Evolutionary conservation across 2,113 vertebrate genomes (phyloP).

Genomic region (Vulpes ferrilata): DNA sequence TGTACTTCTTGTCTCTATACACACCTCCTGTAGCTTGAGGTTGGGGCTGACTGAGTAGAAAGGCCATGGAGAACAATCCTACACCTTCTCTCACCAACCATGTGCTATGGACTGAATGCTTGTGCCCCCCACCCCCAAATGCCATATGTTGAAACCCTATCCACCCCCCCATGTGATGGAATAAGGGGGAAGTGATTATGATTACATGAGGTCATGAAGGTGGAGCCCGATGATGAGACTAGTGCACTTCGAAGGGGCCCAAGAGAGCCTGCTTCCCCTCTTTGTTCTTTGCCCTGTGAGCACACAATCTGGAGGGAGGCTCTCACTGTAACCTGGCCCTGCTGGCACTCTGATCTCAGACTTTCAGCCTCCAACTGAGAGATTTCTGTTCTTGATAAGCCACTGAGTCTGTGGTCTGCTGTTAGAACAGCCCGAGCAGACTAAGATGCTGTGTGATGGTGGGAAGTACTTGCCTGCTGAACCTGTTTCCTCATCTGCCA

Average conservation of each 20-base stretch:
- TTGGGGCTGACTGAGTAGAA: rapidly evolving
- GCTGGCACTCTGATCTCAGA: no score
- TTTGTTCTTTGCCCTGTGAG: not conserved
- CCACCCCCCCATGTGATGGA: not conserved
- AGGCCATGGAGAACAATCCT: rapidly evolving
- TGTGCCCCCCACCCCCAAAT: rapidly evolving
- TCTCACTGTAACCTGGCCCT: not conserved
- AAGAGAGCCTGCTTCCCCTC: not conserved
- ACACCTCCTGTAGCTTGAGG: rapidly evolving
- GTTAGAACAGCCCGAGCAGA: not conserved
- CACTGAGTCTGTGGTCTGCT: not conserved
- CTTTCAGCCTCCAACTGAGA: not conserved
- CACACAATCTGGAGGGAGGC: not conserved
- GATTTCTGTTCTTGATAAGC: no score
- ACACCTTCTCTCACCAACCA: not conserved
- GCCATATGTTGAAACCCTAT: not conserved
- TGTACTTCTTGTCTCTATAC: not conserved
- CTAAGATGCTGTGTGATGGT: not conserved
- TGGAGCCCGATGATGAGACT: not conserved
- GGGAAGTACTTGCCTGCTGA: not conserved
- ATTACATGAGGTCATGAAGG: not conserved
- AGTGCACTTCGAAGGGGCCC: not conserved
- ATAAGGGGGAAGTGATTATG: not conserved
- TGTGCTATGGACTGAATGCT: not conserved
- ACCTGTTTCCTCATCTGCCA: not conserved